Evolutionary conservation across 2,113 vertebrate species (phyloP).

Genomic region (Erinaceus europaeus): DNA sequence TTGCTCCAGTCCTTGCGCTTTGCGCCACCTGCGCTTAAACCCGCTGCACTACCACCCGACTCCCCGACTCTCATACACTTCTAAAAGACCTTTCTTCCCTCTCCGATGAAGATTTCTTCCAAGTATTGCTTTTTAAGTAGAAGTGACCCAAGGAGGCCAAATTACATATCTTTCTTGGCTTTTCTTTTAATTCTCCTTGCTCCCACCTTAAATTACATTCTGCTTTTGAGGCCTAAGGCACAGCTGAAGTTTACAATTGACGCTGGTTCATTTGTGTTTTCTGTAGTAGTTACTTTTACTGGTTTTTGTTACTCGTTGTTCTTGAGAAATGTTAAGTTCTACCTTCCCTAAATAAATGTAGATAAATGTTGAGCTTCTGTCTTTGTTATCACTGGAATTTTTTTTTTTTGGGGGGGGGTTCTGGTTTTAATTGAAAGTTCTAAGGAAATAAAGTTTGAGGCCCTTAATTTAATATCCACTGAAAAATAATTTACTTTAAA

Average conservation of each 20-base stretch:
- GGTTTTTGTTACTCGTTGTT: too few species aligned
- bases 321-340: conserved; percentile 67
- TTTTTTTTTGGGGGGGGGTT: conserved; percentile 13
- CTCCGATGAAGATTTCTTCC: conserved; percentile 70
- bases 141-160: conserved; percentile 65
- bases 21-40: too few species aligned
- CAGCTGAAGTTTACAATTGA: conserved; percentile 61
- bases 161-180: conserved; percentile 52
- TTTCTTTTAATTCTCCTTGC: conserved; percentile 67
- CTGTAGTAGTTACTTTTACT: too few species aligned
- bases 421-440: conserved; percentile 58
- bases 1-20: too few species aligned
- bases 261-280: conserved; percentile 58
- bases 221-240: conserved; percentile 60
- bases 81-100: conserved; percentile 63
- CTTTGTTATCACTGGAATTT: conserved; percentile 35
- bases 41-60: too few species aligned
- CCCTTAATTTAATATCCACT: background rate
- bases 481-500: conserved; percentile 64
- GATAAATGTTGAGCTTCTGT: conserved; percentile 68
- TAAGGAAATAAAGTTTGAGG: conserved; percentile 58
- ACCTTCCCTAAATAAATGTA: conserved; percentile 68
- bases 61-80: too few species aligned
- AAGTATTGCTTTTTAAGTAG: conserved; percentile 70
- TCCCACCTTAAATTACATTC: conserved; percentile 69